phyloP scores from a whole-genome alignment of 1,140 invertebrate genomes.

The Tetraneura akinire region DNA sequence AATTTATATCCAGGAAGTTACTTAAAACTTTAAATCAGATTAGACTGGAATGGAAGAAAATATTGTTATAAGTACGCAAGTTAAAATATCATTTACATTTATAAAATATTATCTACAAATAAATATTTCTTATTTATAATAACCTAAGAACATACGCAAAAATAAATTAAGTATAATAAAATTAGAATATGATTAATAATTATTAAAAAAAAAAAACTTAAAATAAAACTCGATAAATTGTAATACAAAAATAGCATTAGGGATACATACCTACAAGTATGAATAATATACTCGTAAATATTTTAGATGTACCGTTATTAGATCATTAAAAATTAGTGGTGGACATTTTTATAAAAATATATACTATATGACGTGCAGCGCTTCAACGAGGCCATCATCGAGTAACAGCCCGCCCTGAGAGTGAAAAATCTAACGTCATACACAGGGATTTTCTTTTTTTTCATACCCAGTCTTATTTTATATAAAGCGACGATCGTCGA shows the following conservation, averaged over 20 bases:
- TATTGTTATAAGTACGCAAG: neutral
- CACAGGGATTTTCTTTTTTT: constrained; percentile 24
- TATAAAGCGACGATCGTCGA: constrained; percentile 33
- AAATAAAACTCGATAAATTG: too few species aligned
- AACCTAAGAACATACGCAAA: too few species aligned
- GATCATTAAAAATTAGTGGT: neutral
- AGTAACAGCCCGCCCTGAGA: neutral
- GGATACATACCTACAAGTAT: too few species aligned
- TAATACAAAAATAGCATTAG: too few species aligned
- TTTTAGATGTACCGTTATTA: neutral
- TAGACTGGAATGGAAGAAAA: neutral
- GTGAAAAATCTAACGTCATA: constrained; percentile 46
- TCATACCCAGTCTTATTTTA: neutral
- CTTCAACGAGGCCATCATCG: neutral
- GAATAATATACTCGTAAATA: too few species aligned
- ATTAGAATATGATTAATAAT: too few species aligned
- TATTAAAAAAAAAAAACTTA: too few species aligned
- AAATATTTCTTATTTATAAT: too few species aligned
- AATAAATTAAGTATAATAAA: too few species aligned
- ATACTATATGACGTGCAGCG: neutral
- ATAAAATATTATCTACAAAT: too few species aligned
- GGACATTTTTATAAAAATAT: neutral
- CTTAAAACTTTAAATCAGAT: neutral
- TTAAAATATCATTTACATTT: constrained; percentile 21
- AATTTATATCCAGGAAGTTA: neutral